These are phyloP conservation scores for Sapajus apella DNA, from an alignment of 2,113 vertebrate species.

Conservation along the genomic window DNA sequence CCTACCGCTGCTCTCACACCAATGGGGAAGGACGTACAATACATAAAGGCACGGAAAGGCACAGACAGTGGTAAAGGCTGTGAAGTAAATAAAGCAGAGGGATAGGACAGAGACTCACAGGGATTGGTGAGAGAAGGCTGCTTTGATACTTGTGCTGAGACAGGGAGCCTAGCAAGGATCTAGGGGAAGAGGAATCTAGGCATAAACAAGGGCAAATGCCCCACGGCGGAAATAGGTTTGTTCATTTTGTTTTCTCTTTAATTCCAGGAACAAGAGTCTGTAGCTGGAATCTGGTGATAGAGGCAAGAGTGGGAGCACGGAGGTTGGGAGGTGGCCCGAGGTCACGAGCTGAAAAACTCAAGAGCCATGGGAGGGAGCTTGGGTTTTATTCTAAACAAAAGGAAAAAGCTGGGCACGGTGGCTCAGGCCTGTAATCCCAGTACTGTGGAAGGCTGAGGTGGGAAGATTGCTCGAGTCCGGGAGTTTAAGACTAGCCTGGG, in stretches of 20 bases:
- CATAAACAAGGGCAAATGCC: background rate
- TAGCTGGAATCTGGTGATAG: background rate
- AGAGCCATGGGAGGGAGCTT: background rate
- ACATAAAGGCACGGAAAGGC: background rate
- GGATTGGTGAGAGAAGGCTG: background rate
- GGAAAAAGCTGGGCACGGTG: background rate
- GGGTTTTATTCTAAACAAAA: background rate
- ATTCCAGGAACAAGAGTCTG: background rate
- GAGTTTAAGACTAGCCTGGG: no score
- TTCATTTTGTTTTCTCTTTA: background rate
- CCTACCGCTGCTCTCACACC: background rate
- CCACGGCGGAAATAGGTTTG: background rate
- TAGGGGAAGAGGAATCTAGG: background rate
- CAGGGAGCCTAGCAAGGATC: background rate
- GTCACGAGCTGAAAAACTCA: accelerated
- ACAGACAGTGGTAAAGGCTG: background rate
- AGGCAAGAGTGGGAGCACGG: background rate
- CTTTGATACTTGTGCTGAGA: background rate
- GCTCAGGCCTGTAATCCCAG: no score
- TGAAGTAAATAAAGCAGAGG: no score
- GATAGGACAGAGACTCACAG: background rate
- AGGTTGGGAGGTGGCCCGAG: background rate
- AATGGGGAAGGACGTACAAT: accelerated
- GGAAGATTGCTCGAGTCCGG: no score
- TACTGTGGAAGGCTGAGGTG: no score